A percentile compares a stretch with the other conserved stretches of the same genome.
phyloP scores from a whole-genome alignment of 2,888 invertebrate species.

The Sesia apiformis region DNA sequence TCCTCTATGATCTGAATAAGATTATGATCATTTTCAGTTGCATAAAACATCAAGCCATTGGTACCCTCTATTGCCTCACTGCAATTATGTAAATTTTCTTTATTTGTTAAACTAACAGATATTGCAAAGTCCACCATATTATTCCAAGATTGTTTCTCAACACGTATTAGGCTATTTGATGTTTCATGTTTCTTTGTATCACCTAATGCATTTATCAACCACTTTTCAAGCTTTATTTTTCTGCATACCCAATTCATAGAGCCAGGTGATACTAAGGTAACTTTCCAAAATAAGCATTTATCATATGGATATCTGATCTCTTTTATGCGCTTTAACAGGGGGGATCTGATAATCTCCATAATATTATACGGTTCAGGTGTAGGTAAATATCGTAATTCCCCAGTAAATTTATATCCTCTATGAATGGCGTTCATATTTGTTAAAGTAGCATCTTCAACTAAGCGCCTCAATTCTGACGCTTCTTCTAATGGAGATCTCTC shows the following conservation, averaged over 20 bases:
- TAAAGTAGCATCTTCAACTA: slow-evolving; percentile 40
- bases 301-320: slow-evolving; percentile 57
- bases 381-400: slow-evolving; percentile 40
- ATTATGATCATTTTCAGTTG: slow-evolving; percentile 35
- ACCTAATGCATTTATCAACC: slow-evolving; percentile 60
- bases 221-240: slow-evolving; percentile 59
- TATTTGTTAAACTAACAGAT: slow-evolving; percentile 48
- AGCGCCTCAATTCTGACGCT: slow-evolving; percentile 36
- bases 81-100: slow-evolving; percentile 19
- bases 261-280: slow-evolving; percentile 74
- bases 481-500: slow-evolving; percentile 45
- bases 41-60: slow-evolving; percentile 55
- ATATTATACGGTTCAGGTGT: slow-evolving; percentile 47
- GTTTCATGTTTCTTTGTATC: slow-evolving; percentile 44
- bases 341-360: slow-evolving; percentile 60
- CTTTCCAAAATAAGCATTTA: slow-evolving; percentile 75
- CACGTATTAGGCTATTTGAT: slow-evolving; percentile 46
- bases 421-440: slow-evolving; percentile 56
- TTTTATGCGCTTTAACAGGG: slow-evolving; percentile 59
- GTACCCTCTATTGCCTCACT: slow-evolving; percentile 55
- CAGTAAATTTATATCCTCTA: slow-evolving; percentile 51
- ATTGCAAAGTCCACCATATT: slow-evolving; percentile 62
- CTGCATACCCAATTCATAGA: slow-evolving; percentile 49
- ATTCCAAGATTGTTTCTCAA: slow-evolving; percentile 61
- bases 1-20: slow-evolving; percentile 33